A percentile compares a stretch with the other conserved stretches of the same genome.
Evolutionary conservation across 2,888 invertebrate genomes (phyloP).

Genomic region (Dyspetes luteomarginatus): DNA sequence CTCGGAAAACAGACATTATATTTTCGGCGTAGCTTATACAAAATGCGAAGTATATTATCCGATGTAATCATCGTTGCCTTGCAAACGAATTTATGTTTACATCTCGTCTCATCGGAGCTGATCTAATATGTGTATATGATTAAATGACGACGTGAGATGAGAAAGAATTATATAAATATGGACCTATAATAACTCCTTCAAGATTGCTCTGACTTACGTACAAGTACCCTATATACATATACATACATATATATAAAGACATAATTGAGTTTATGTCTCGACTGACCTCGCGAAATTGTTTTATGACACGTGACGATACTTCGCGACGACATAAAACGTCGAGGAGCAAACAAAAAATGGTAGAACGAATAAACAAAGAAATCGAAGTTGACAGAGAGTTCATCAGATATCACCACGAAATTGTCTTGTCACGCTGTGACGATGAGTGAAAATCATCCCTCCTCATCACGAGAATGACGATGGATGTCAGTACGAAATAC

Average conservation of each 20-base stretch:
- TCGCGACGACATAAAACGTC: neutral
- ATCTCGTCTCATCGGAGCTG: too few species aligned
- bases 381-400: conserved; percentile 49
- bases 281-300: conserved; percentile 48
- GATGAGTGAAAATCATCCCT: conserved; percentile 44
- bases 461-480: conserved; percentile 53
- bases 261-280: neutral
- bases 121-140: neutral
- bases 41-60: too few species aligned
- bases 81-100: too few species aligned
- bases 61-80: too few species aligned
- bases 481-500: conserved; percentile 31
- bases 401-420: conserved; percentile 24
- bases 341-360: conserved; percentile 32
- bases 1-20: too few species aligned
- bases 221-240: neutral
- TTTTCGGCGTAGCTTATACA: too few species aligned
- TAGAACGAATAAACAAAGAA: conserved; percentile 51
- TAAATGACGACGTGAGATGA: neutral
- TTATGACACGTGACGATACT: conserved; percentile 28
- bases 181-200: neutral
- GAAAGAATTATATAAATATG: too few species aligned
- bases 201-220: neutral
- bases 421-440: conserved; percentile 49
- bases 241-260: neutral